Evolutionary conservation across 2,888 invertebrate species (phyloP).

Genomic region (Cheilosia vulpina): DNA sequence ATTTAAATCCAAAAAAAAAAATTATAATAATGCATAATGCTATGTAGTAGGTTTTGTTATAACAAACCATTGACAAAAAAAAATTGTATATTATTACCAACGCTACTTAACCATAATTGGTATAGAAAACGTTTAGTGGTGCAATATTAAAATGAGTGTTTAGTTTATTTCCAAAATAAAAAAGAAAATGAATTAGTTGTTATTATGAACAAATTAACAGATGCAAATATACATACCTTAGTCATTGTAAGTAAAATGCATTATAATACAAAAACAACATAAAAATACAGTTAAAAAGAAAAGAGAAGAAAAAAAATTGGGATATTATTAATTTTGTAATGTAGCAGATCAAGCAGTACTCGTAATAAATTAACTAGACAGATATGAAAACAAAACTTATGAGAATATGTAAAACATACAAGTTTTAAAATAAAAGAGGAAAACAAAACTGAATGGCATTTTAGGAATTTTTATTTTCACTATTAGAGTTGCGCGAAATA

Average conservation of each 20-base stretch:
- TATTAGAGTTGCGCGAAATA: too few species aligned
- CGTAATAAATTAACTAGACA: conserved; percentile 31
- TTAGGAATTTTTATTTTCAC: too few species aligned
- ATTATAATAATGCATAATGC: background rate
- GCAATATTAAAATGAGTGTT: conserved; percentile 54
- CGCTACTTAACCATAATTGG: conserved; percentile 46
- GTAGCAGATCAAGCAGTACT: conserved; percentile 45
- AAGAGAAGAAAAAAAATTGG: conserved; percentile 26
- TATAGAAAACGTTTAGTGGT: conserved; percentile 24
- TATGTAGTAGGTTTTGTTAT: conserved; percentile 11
- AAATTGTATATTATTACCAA: conserved; percentile 4
- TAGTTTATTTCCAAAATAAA: conserved; percentile 31
- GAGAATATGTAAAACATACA: conserved; percentile 57
- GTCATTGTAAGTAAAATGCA: conserved; percentile 45
- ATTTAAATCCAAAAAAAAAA: background rate
- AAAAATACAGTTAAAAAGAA: conserved; percentile 11
- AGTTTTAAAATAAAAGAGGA: conserved; percentile 43
- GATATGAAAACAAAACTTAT: conserved; percentile 24
- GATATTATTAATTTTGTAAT: conserved; percentile 63
- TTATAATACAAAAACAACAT: conserved; percentile 13
- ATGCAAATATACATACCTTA: conserved; percentile 62
- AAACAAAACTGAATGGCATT: too few species aligned
- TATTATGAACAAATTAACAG: conserved; percentile 43
- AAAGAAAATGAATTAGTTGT: conserved; percentile 32
- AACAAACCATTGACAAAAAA: conserved; percentile 4